A percentile compares a stretch with the other conserved stretches of the same genome.
Evolutionary conservation across 2,113 vertebrate genomes (phyloP).

Genomic region (Percina caprodes): DNA sequence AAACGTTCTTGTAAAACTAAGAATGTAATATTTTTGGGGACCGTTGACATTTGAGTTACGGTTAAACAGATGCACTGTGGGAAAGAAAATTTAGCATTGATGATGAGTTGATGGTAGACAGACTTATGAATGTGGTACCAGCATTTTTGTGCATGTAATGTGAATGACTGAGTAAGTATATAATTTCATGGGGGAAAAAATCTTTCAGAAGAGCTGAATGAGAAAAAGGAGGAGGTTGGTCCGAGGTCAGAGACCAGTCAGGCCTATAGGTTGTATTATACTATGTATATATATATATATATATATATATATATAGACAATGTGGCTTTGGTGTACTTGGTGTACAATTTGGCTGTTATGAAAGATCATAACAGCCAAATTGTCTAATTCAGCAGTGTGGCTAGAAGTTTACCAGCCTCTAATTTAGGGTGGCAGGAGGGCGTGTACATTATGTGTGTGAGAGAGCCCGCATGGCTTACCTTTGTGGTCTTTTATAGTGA

Average conservation of each 20-base stretch:
- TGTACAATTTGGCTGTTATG: no score
- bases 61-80: background rate
- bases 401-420: conserved; percentile 33
- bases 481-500: conserved; percentile 15
- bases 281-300: conserved; percentile 74
- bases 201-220: conserved; percentile 37
- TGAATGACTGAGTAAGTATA: background rate
- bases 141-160: background rate
- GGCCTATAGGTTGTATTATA: conserved; percentile 69
- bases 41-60: background rate
- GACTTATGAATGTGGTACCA: background rate
- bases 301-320: conserved; percentile 71
- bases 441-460: conserved; percentile 7
- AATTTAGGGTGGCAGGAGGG: conserved; percentile 23
- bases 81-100: background rate
- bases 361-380: conserved; percentile 75
- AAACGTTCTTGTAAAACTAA: background rate
- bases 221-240: conserved; percentile 3
- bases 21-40: background rate
- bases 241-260: conserved; percentile 33
- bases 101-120: background rate
- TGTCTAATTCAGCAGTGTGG: conserved; percentile 76
- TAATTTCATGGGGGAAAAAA: conserved; percentile 25
- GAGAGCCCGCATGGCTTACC: background rate
- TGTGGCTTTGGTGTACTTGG: conserved; percentile 72